Evolutionary conservation across 2,797 vertebrate genomes (phyloP).

Genomic region (Poliocrania exsul): DNA sequence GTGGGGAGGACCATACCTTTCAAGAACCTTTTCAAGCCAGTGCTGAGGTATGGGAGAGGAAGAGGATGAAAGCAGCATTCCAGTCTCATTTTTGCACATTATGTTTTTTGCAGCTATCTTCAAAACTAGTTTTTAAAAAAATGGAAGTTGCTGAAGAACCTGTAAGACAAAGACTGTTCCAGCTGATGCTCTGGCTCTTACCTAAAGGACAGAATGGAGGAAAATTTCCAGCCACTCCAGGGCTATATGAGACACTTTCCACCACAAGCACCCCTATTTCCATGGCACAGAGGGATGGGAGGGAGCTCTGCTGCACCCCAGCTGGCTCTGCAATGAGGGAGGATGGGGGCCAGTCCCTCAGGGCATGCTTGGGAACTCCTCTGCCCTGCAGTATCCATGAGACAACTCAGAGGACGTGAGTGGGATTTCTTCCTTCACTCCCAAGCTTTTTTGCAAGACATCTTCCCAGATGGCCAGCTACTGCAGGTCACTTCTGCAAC

Average conservation of each 20-base stretch:
- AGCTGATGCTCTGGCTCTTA: background rate
- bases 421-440: background rate
- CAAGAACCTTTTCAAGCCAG: background rate
- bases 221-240: background rate
- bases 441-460: background rate
- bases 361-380: background rate
- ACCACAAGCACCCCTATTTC: rapidly evolving
- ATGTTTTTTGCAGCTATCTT: background rate
- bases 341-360: background rate
- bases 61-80: background rate
- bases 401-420: rapidly evolving
- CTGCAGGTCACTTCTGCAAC: background rate
- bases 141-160: background rate
- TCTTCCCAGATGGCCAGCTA: background rate
- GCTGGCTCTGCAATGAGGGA: rapidly evolving
- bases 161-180: background rate
- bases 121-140: background rate
- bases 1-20: background rate
- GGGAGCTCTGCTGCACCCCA: background rate
- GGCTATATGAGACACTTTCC: background rate
- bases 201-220: background rate
- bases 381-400: background rate
- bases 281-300: background rate
- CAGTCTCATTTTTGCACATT: background rate
- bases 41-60: background rate